Percentiles rank a stretch among this genome's conserved stretches.
Conservation (phyloP, 2,797 vertebrate species). For the Hipposideros larvatus region DNA sequence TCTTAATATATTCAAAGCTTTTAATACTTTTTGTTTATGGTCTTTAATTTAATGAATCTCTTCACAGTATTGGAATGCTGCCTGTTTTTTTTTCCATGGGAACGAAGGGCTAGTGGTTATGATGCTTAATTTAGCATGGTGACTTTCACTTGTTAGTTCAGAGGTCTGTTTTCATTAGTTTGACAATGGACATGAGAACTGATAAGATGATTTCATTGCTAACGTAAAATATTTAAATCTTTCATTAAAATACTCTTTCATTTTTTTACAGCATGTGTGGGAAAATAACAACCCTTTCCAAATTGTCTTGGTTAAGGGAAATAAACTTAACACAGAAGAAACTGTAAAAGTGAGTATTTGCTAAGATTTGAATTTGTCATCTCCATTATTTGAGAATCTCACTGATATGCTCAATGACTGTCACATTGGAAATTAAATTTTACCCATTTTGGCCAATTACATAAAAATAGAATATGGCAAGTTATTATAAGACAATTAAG, state of each 20-base stretch:
- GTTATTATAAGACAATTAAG: neutral
- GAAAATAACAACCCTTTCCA: slow-evolving; percentile 93
- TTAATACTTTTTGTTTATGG: neutral
- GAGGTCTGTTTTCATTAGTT: slow-evolving; percentile 55
- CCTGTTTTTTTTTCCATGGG: neutral
- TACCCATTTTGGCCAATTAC: neutral
- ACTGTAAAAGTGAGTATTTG: slow-evolving; percentile 92
- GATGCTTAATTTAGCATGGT: slow-evolving; percentile 28
- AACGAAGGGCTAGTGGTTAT: neutral
- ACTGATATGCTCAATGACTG: neutral
- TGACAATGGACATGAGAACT: neutral
- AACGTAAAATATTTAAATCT: slow-evolving; percentile 1
- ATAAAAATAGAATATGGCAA: neutral
- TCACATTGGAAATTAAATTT: slow-evolving; percentile 35
- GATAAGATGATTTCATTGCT: slow-evolving; percentile 5
- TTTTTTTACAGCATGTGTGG: slow-evolving; percentile 92
- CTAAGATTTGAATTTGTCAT: neutral
- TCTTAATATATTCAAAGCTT: slow-evolving; percentile 6
- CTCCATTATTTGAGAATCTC: slow-evolving; percentile 24
- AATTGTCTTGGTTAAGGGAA: slow-evolving; percentile 94
- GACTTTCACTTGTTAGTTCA: slow-evolving; percentile 47
- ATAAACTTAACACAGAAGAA: slow-evolving; percentile 98
- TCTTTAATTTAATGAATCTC: slow-evolving; percentile 20
- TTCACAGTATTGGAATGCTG: slow-evolving; percentile 4
- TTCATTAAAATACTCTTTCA: slow-evolving; percentile 51